These are phyloP conservation scores for Acleris holmiana DNA, from an alignment of 2,888 invertebrate species.

Conservation along the genomic window DNA sequence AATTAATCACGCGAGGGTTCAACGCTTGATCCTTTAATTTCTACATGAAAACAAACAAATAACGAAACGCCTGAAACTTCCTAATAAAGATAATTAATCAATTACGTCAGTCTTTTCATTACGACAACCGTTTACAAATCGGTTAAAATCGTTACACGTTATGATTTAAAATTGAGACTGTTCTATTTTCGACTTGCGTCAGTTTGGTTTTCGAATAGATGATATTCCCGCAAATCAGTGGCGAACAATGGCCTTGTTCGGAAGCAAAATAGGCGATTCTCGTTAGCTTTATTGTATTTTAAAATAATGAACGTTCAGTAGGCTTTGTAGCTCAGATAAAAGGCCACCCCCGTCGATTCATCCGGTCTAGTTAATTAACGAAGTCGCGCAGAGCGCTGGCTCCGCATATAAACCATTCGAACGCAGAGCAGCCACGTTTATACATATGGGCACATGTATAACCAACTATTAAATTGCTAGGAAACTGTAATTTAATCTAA, in stretches of 20 bases:
- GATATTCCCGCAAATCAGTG: slow-evolving; percentile 17
- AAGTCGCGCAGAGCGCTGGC: slow-evolving; percentile 49
- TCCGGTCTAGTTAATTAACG: slow-evolving; percentile 75
- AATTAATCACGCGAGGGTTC: slow-evolving; percentile 36
- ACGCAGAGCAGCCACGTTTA: slow-evolving; percentile 16
- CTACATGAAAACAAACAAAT: slow-evolving; percentile 25
- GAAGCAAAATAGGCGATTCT: slow-evolving; percentile 21
- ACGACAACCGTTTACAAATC: background rate
- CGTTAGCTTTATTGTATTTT: slow-evolving; percentile 32
- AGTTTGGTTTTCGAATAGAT: background rate
- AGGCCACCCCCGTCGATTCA: slow-evolving; percentile 61
- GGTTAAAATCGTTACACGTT: no score
- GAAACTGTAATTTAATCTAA: slow-evolving; percentile 24
- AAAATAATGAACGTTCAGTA: slow-evolving; percentile 40
- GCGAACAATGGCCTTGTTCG: slow-evolving; percentile 23
- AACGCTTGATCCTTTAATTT: slow-evolving; percentile 37
- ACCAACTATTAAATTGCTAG: slow-evolving; percentile 23
- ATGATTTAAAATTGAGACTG: background rate
- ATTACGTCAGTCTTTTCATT: slow-evolving; percentile 28
- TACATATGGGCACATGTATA: background rate
- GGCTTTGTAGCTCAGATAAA: slow-evolving; percentile 45
- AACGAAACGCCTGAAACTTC: slow-evolving; percentile 28
- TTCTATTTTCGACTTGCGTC: background rate
- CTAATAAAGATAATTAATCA: slow-evolving; percentile 34
- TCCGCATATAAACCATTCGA: slow-evolving; percentile 39